These are phyloP conservation scores for Brenthis hecate DNA, from an alignment of 2,888 invertebrate species.

Conservation along the genomic window DNA sequence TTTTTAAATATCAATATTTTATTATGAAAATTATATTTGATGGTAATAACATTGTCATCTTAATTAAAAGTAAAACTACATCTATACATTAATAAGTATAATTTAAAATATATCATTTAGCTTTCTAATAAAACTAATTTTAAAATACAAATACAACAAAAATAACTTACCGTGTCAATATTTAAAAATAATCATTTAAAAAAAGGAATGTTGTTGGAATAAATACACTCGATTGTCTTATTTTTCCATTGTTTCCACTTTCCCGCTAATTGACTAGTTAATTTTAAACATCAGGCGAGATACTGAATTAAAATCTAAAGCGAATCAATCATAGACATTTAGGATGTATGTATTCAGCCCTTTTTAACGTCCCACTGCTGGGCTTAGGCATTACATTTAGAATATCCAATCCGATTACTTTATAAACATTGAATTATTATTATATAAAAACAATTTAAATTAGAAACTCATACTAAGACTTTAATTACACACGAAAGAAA, in stretches of 20 bases:
- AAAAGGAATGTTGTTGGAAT: slow-evolving; percentile 43
- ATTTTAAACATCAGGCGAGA: slow-evolving; percentile 56
- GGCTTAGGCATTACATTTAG: slow-evolving; percentile 18
- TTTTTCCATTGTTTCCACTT: slow-evolving; percentile 42
- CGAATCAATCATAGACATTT: slow-evolving; percentile 36
- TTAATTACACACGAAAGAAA: too few species aligned
- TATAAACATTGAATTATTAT: too few species aligned
- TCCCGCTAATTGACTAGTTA: slow-evolving; percentile 74
- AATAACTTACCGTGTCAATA: slow-evolving; percentile 18
- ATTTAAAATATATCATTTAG: slow-evolving; percentile 29
- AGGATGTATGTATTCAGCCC: slow-evolving; percentile 1
- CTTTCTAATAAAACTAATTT: slow-evolving; percentile 9
- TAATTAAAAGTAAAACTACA: slow-evolving; percentile 27
- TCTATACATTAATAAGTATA: slow-evolving; percentile 32
- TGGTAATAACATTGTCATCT: slow-evolving; percentile 45
- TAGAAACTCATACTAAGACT: too few species aligned
- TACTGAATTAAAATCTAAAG: slow-evolving; percentile 23
- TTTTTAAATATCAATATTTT: slow-evolving; percentile 30
- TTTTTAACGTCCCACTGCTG: too few species aligned
- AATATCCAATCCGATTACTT: not conserved
- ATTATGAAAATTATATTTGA: slow-evolving; percentile 50
- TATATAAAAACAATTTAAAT: too few species aligned
- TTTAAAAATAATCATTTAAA: slow-evolving; percentile 5
- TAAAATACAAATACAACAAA: slow-evolving; percentile 6
- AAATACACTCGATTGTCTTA: slow-evolving; percentile 33